Evolutionary conservation across 1,140 invertebrate genomes (phyloP), one percentile per base, ranked within the genome.

Genomic region (Pseudomyrmex cubaensis): DNA sequence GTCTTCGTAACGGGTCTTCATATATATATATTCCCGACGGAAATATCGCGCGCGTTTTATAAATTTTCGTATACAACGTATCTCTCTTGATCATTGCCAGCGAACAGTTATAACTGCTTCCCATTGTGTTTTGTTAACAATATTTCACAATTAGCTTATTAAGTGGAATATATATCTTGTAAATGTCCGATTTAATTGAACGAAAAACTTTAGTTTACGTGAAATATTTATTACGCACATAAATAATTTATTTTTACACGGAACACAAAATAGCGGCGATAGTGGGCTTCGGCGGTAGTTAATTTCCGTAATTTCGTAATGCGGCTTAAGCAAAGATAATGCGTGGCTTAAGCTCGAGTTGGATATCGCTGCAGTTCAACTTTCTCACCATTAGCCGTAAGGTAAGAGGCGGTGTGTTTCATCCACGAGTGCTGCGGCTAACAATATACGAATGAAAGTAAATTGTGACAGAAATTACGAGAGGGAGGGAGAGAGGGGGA

Each of bases 401-500:
- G 15, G 59, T 59, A 59, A 59, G 35, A 61, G 22, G 20, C 66
- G 10, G 17, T 25, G 66, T 70, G 10, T 46, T 35, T 61, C 52
- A 2, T 70, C 56, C n/a, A 50, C 48, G 46, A 17, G n/a, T 12
- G 48, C 17, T 66, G 20, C 57, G 48, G 12, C 46, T 64, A 59
- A 72, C 76, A 61, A 80, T 72, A 62, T 44, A 8, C 76, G 22
- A 72, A 80, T 7, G 76, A 80, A 80, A 80, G 76, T 72, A 72
- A 80, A 80, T 59, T 59, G 44, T 46, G 46, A 72, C 44, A 70
- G 64, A 70, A 78, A 70, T 57, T 70, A 69, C 15, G 35, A 17
- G 13, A 4, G 48, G 12, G 35, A 35, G 35, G 0, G 35, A 35
- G 35, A 0, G 35, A 35, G 35, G 5, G 35, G 5, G 5, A 35